Conservation (phyloP, 2,888 invertebrate species). For the Acleris laterana region DNA sequence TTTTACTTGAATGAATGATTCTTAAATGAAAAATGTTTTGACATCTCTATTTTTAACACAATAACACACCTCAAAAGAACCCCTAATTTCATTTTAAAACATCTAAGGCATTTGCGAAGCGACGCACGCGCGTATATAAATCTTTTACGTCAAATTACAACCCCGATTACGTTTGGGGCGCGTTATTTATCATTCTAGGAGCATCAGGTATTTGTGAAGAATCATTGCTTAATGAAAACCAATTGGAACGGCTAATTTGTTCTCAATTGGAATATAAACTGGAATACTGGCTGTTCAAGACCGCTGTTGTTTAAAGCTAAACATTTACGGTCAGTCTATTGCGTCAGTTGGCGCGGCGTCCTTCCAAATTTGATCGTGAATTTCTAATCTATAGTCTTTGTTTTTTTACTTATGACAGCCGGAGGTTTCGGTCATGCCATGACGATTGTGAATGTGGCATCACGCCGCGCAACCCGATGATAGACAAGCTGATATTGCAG, state of each 20-base stretch:
- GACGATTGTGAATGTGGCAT: too few species aligned
- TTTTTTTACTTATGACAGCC: too few species aligned
- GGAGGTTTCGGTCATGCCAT: too few species aligned
- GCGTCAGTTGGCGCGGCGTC: too few species aligned
- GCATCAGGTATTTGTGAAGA: conserved; percentile 43
- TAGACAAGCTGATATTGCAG: too few species aligned
- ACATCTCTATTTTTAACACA: neutral
- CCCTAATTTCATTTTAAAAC: neutral
- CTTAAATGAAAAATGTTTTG: neutral
- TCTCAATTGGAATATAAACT: neutral
- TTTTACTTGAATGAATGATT: neutral
- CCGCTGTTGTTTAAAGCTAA: neutral
- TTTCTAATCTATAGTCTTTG: too few species aligned
- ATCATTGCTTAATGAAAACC: conserved; percentile 19
- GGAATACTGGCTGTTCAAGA: neutral
- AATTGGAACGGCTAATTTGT: conserved; percentile 16
- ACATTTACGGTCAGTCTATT: too few species aligned
- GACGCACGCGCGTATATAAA: conserved; percentile 57
- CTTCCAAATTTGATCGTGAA: too few species aligned
- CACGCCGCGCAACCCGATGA: too few species aligned
- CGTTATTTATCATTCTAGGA: conserved; percentile 58
- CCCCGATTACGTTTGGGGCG: conserved; percentile 59
- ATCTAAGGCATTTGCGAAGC: conserved; percentile 14
- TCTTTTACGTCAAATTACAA: conserved; percentile 60
- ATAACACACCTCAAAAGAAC: neutral